phyloP scores from a whole-genome alignment of 2,888 invertebrate species.

The Drosophila infuscata region DNA sequence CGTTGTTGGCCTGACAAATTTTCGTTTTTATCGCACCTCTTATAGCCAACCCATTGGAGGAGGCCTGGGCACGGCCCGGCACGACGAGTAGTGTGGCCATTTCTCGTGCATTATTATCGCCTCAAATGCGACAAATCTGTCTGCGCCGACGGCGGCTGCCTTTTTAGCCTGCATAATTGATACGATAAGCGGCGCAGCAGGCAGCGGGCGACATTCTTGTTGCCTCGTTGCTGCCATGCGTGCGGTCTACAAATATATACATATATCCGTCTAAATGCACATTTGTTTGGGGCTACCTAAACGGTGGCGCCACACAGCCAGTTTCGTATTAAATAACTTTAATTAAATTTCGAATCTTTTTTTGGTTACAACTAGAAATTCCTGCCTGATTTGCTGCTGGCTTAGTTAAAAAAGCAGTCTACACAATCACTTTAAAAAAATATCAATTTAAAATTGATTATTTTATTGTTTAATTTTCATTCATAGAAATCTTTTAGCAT shows the following conservation, averaged over 20 bases:
- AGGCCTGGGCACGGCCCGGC: constrained; percentile 1
- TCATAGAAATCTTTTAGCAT: constrained; percentile 71
- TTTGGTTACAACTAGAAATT: constrained; percentile 35
- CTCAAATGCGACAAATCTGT: constrained; percentile 79
- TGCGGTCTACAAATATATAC: constrained; percentile 56
- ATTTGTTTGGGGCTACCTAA: constrained; percentile 36
- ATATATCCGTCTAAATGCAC: constrained; percentile 7
- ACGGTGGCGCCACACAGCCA: constrained; percentile 71
- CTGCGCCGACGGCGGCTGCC: constrained; percentile 67
- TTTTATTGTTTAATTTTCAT: constrained; percentile 52
- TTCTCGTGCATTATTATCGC: constrained; percentile 73
- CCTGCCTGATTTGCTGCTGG: constrained; percentile 12
- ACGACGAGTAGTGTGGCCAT: constrained; percentile 57
- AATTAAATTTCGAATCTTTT: constrained; percentile 66
- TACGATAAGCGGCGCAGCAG: constrained; percentile 57
- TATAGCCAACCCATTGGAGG: constrained; percentile 60
- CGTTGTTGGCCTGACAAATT: constrained; percentile 68
- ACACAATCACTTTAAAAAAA: constrained; percentile 11
- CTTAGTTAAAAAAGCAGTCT: constrained; percentile 37
- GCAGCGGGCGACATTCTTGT: constrained; percentile 39
- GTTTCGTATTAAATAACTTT: constrained; percentile 69
- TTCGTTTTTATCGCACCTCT: constrained; percentile 80
- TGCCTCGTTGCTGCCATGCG: constrained; percentile 59
- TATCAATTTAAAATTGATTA: constrained; percentile 19
- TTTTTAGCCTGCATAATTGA: constrained; percentile 75